These are phyloP conservation scores for Miltochrista miniata DNA, from an alignment of 2,888 invertebrate species.

Conservation along the genomic window DNA sequence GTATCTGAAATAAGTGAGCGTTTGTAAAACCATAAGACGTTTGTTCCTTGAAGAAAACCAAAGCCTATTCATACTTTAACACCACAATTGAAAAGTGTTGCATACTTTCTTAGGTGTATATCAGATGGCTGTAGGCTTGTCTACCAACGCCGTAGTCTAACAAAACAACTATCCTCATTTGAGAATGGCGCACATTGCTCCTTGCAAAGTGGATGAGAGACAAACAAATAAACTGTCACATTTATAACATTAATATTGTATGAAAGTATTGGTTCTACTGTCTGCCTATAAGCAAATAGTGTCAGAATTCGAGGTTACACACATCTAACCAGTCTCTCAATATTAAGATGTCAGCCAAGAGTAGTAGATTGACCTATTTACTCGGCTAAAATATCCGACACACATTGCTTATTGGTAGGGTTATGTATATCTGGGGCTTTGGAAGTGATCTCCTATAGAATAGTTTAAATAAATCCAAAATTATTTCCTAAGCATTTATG, in stretches of 20 bases:
- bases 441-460: not conserved
- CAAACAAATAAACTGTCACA: no score
- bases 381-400: conserved; percentile 7
- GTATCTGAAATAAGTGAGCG: no score
- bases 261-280: not conserved
- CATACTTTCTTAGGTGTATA: no score
- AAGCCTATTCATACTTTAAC: no score
- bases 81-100: no score
- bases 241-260: conserved; percentile 1
- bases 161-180: no score
- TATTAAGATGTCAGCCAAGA: conserved; percentile 21
- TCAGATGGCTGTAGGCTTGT: no score
- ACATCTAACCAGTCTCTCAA: conserved; percentile 21
- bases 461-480: not conserved
- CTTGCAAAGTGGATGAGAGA: no score
- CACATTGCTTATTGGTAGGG: not conserved
- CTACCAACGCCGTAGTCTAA: no score
- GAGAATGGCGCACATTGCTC: no score
- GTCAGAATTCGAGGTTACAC: conserved; percentile 2
- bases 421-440: not conserved
- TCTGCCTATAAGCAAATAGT: conserved; percentile 5
- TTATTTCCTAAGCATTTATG: not conserved
- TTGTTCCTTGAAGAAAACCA: no score
- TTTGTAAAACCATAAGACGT: no score
- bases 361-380: conserved; percentile 25